Evolutionary conservation across 2,888 invertebrate genomes (phyloP).

Genomic region (Oithona nana): DNA sequence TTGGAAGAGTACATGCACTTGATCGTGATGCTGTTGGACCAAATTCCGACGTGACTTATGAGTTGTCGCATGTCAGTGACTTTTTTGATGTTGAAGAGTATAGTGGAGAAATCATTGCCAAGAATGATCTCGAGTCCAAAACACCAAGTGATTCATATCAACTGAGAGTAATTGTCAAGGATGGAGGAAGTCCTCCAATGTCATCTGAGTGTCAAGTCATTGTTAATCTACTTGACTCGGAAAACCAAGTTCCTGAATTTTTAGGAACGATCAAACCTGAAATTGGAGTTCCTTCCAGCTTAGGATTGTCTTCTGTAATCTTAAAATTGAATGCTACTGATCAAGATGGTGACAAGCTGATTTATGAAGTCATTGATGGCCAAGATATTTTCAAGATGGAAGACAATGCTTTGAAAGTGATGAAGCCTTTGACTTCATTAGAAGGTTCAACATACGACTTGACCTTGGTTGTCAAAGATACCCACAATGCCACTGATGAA

Average conservation of each 20-base stretch:
- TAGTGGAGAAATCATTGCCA: conserved; percentile 77
- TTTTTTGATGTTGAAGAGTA: conserved; percentile 77
- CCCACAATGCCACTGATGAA: conserved; percentile 61
- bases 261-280: conserved; percentile 42
- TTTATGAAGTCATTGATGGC: conserved; percentile 28
- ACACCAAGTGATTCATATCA: conserved; percentile 57
- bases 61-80: conserved; percentile 68
- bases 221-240: conserved; percentile 74
- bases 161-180: conserved; percentile 71
- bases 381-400: conserved; percentile 26
- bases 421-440: conserved; percentile 52
- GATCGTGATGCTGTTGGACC: conserved; percentile 81
- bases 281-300: conserved; percentile 53
- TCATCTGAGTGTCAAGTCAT: conserved; percentile 68
- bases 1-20: conserved; percentile 69
- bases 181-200: conserved; percentile 85
- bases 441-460: conserved; percentile 41
- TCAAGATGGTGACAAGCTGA: conserved; percentile 27
- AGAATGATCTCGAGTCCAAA: conserved; percentile 57
- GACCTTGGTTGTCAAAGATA: conserved; percentile 55
- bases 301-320: conserved; percentile 20
- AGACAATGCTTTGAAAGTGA: conserved; percentile 23
- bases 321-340: conserved; percentile 22
- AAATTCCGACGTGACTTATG: conserved; percentile 74
- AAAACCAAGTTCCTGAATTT: conserved; percentile 75